These are phyloP conservation scores for Hippocampus mohnikei DNA, from an alignment of 2,113 vertebrate genomes.

Conservation along the genomic window DNA sequence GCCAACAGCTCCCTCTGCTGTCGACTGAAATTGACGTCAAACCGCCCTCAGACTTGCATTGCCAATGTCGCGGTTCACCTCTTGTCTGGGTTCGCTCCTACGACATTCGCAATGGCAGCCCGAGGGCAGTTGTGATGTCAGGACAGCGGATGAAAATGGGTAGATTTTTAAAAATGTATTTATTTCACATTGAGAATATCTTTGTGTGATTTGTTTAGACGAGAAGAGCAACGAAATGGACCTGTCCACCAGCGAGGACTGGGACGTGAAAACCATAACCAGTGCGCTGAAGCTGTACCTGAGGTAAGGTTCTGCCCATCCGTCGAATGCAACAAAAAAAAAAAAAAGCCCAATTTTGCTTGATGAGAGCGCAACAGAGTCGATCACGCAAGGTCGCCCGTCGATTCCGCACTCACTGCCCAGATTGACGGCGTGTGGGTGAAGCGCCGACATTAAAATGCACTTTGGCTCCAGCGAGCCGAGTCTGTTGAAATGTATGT, in stretches of 20 bases:
- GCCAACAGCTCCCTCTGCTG: no score
- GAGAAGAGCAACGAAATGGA: constrained; percentile 86
- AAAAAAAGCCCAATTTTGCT: constrained; percentile 11
- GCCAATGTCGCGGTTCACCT: no score
- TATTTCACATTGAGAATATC: no score
- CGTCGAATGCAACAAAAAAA: background rate
- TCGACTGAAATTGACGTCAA: no score
- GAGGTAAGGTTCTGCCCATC: constrained; percentile 74
- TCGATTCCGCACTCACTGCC: constrained; percentile 27
- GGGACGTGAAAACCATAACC: constrained; percentile 96
- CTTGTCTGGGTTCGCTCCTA: no score
- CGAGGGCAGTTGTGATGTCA: no score
- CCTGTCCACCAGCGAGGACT: constrained; percentile 82
- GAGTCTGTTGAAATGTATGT: constrained; percentile 24
- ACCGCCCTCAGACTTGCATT: no score
- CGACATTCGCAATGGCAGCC: no score
- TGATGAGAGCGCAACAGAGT: constrained; percentile 19
- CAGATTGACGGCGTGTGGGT: constrained; percentile 36
- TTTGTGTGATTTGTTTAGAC: constrained; percentile 62
- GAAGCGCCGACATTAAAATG: constrained; percentile 43
- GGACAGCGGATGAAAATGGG: no score
- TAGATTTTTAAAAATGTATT: no score
- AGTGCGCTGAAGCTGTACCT: constrained; percentile 93
- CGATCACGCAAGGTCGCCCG: constrained; percentile 40
- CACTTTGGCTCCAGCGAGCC: constrained; percentile 22